Evolutionary conservation across 2,113 vertebrate genomes (phyloP).

Genomic region (Setophaga coronata): DNA sequence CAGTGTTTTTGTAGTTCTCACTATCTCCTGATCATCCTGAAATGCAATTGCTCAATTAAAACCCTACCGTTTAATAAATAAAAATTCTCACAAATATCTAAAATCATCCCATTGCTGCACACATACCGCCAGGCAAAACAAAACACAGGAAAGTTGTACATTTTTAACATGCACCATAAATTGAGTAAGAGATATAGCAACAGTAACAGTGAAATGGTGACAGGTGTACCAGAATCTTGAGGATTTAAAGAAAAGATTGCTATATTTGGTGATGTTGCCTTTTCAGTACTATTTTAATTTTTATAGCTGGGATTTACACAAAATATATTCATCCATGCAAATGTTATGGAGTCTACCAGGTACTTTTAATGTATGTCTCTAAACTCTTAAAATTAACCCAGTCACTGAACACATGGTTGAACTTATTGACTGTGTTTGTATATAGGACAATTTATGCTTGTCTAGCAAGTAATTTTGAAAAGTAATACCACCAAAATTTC

Average conservation of each 20-base stretch:
- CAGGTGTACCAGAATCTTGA: not conserved
- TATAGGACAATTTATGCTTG: not conserved
- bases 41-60: not conserved
- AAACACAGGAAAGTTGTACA: not conserved
- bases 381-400: not conserved
- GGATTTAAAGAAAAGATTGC: not conserved
- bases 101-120: not conserved
- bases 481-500: not conserved
- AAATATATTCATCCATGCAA: not conserved
- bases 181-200: not conserved
- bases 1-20: not conserved
- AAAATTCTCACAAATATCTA: not conserved
- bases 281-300: not conserved
- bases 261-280: not conserved
- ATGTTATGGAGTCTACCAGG: rapidly evolving
- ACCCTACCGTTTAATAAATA: rapidly evolving
- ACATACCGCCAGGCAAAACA: not conserved
- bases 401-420: not conserved
- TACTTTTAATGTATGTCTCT: not conserved
- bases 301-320: not conserved
- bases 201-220: not conserved
- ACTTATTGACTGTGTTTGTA: not conserved
- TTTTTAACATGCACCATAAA: not conserved
- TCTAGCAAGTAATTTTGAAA: not conserved
- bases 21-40: not conserved